A percentile compares a stretch with the other conserved stretches of the same genome.
Conservation (phyloP, 2,113 vertebrate genomes). For the Lycocorax pyrrhopterus region DNA sequence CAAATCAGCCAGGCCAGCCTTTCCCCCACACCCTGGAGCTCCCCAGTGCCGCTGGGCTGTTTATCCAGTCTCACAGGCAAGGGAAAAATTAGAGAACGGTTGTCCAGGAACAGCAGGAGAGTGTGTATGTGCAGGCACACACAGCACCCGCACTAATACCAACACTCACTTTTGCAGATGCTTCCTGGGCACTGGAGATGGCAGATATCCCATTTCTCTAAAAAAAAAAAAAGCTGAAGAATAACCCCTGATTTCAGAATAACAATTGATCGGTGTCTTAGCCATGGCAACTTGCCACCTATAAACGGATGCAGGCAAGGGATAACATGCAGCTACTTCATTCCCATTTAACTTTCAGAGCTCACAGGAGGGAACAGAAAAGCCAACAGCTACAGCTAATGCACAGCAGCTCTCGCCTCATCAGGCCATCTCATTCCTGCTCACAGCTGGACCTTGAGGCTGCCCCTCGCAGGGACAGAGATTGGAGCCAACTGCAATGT, state of each 20-base stretch:
- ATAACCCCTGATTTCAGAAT: neutral
- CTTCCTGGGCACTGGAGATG: neutral
- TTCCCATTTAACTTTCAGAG: slow-evolving; percentile 13
- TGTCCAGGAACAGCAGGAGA: neutral
- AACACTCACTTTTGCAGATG: neutral
- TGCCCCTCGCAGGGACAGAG: neutral
- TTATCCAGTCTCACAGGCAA: neutral
- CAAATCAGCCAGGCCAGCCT: neutral
- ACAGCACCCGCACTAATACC: neutral
- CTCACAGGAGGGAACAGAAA: slow-evolving; percentile 9
- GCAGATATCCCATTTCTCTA: neutral
- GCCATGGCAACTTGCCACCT: neutral
- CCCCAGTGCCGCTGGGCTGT: neutral
- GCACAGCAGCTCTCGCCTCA: neutral
- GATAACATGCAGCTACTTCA: neutral
- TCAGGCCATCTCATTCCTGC: neutral
- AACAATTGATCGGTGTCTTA: neutral
- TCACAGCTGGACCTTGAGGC: neutral
- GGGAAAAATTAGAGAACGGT: neutral
- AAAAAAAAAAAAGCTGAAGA: neutral
- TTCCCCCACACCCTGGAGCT: neutral
- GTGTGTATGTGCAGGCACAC: neutral
- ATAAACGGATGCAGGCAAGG: neutral
- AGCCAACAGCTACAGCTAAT: neutral
- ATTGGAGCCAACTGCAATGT: neutral